These are phyloP conservation scores for Drosophila takahashii DNA, from an alignment of 1,140 invertebrate genomes.

Conservation along the genomic window DNA sequence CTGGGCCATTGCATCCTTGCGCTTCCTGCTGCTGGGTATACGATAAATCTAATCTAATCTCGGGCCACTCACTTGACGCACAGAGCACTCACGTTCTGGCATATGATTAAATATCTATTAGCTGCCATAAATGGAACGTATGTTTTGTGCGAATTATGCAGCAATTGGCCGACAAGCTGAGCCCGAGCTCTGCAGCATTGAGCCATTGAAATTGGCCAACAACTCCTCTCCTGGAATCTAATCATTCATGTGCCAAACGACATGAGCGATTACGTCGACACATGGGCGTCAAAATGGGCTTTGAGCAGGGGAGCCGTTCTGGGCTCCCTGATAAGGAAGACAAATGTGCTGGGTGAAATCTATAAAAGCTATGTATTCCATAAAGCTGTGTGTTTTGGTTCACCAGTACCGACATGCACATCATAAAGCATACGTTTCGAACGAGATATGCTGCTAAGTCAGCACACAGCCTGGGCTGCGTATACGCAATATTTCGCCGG, in stretches of 20 bases:
- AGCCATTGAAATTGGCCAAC: constrained; percentile 4
- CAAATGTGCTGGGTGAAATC: constrained; percentile 76
- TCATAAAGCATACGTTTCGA: constrained; percentile 69
- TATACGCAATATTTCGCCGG: constrained; percentile 68
- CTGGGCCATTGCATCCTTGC: constrained; percentile 9
- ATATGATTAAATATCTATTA: constrained; percentile 70
- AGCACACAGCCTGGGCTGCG: constrained; percentile 46
- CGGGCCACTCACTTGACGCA: constrained; percentile 44
- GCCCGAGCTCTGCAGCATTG: constrained; percentile 8
- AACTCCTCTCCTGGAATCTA: constrained; percentile 46
- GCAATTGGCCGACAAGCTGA: constrained; percentile 43
- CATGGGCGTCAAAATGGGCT: constrained; percentile 29
- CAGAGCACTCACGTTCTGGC: constrained; percentile 32
- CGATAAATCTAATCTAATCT: constrained; percentile 59
- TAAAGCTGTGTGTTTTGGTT: constrained; percentile 31
- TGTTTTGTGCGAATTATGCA: constrained; percentile 64
- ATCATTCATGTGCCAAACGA: constrained; percentile 79
- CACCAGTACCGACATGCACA: constrained; percentile 54
- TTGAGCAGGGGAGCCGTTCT: not conserved
- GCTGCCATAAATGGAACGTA: constrained; percentile 56
- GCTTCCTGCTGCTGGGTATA: constrained; percentile 1
- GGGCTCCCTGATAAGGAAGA: constrained; percentile 67
- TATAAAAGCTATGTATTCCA: constrained; percentile 63
- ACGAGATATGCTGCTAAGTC: constrained; percentile 69
- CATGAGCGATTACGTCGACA: constrained; percentile 76